Evolutionary conservation across 2,797 vertebrate genomes (phyloP).

Genomic region (Aulostomus chinensis): DNA sequence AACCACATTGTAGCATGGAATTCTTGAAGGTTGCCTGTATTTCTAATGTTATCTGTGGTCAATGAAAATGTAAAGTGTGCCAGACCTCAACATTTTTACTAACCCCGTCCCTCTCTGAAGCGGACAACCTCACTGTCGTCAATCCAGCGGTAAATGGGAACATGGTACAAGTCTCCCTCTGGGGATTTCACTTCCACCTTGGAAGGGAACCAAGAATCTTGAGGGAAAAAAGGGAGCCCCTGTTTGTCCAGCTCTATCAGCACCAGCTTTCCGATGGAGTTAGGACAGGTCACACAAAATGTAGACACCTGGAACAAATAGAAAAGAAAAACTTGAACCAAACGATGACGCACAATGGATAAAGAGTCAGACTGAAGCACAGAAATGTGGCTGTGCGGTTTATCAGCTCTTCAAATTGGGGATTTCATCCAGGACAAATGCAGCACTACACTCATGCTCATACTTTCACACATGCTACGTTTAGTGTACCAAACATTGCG

Average conservation of each 20-base stretch:
- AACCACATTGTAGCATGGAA: no score
- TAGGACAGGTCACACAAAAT: constrained; percentile 31
- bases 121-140: constrained; percentile 21
- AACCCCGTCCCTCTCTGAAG: constrained; percentile 67
- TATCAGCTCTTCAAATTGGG: background rate
- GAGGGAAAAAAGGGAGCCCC: background rate
- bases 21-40: background rate
- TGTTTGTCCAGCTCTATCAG: constrained; percentile 60
- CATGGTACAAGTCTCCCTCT: constrained; percentile 30
- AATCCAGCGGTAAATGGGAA: constrained; percentile 63
- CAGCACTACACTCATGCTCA: background rate
- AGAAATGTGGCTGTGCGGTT: background rate
- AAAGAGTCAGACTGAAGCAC: no score
- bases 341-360: no score
- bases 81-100: background rate
- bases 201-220: constrained; percentile 46
- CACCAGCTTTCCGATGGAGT: constrained; percentile 50
- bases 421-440: background rate
- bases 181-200: constrained; percentile 52
- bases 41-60: no score
- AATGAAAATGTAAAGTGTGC: no score
- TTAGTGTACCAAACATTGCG: background rate
- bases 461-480: background rate
- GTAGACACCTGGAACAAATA: constrained; percentile 24
- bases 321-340: background rate